A percentile compares a stretch with the other conserved stretches of the same genome.
These are phyloP conservation scores for Saccopteryx bilineata DNA, from an alignment of 2,113 vertebrate species.

Conservation along the genomic window DNA sequence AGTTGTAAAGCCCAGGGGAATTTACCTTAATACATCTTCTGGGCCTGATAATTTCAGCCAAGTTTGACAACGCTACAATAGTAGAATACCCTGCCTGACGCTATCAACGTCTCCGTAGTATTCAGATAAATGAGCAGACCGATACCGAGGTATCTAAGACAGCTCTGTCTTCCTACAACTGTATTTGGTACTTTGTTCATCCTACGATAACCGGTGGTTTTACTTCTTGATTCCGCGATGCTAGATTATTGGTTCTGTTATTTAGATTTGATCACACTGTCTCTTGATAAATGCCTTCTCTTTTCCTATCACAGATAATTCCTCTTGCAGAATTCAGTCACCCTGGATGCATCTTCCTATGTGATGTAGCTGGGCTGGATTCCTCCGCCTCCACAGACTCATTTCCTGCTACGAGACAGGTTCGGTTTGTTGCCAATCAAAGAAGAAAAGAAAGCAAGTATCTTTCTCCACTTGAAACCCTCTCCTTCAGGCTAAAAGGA, in stretches of 20 bases:
- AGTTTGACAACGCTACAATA: not conserved
- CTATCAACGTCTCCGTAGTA: rapidly evolving
- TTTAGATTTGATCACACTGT: not conserved
- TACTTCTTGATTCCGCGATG: not conserved
- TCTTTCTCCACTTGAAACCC: not conserved
- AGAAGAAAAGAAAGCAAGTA: not conserved
- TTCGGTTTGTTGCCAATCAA: not conserved
- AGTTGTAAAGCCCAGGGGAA: not conserved
- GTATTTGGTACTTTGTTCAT: not conserved
- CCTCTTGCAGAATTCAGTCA: not conserved
- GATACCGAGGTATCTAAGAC: rapidly evolving
- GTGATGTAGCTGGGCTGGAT: not conserved
- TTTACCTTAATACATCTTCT: not conserved
- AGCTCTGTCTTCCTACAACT: not conserved
- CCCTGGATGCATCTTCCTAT: not conserved
- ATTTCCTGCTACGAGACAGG: not conserved
- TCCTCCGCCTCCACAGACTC: not conserved
- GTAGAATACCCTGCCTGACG: too few species aligned
- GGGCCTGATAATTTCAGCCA: not conserved
- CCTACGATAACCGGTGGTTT: not conserved
- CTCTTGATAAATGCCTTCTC: not conserved
- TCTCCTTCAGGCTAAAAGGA: not conserved
- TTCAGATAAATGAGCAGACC: rapidly evolving
- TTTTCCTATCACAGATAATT: not conserved
- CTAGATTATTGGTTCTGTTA: not conserved